Evolutionary conservation across 37 sponge, comb jelly and placozoan species (phyloP).

Genomic region (Hexactinellida sp.): DNA sequence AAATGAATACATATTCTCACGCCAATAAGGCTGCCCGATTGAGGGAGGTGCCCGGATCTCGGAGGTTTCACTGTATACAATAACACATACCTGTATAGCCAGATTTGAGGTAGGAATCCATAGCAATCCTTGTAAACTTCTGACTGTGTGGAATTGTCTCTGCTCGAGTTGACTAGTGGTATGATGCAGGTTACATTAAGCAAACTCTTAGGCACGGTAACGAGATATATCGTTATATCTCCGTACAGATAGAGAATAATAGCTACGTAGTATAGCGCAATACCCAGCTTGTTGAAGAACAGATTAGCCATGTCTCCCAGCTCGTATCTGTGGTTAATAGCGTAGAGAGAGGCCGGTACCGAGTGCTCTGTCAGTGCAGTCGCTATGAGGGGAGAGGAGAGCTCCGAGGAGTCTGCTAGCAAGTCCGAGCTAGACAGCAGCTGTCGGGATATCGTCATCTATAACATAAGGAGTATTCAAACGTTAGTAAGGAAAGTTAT

Average conservation of each 20-base stretch:
- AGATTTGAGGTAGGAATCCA: background rate
- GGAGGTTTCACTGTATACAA: too few relatives aligned
- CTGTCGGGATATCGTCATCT: background rate
- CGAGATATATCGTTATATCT: constrained; percentile 91
- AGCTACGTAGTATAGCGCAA: constrained; percentile 65
- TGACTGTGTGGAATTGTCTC: background rate
- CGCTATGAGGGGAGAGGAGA: background rate
- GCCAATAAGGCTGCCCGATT: too few relatives aligned
- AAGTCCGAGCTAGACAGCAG: background rate
- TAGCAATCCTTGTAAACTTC: background rate
- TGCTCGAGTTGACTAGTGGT: background rate
- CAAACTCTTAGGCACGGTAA: constrained; percentile 62
- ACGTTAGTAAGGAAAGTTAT: too few relatives aligned
- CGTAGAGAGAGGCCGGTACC: background rate
- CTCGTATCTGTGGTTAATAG: background rate
- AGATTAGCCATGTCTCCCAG: constrained; percentile 76
- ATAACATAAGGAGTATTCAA: too few relatives aligned
- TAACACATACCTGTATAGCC: constrained; percentile 12
- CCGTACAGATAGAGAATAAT: constrained; percentile 88
- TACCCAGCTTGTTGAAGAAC: constrained; percentile 49
- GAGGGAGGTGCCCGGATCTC: too few relatives aligned
- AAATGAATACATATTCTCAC: too few relatives aligned
- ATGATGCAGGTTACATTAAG: background rate
- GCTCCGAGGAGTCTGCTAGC: background rate
- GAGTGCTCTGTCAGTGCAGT: background rate